Evolutionary conservation across 2,888 invertebrate genomes (phyloP).

Genomic region (Carabus problematicus): DNA sequence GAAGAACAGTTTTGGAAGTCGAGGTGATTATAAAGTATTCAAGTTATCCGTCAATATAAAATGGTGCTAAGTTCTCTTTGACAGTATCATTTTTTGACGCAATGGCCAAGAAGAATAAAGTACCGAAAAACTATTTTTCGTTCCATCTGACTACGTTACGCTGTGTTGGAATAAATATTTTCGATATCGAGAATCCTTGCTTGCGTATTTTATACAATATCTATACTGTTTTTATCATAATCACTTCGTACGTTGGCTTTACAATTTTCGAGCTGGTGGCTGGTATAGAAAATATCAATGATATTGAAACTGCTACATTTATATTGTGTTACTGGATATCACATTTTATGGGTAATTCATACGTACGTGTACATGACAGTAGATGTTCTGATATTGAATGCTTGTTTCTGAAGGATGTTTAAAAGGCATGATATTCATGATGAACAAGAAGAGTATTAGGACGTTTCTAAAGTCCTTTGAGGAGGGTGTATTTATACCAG

Average conservation of each 20-base stretch:
- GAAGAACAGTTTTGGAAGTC: neutral
- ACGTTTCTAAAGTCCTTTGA: slow-evolving; percentile 30
- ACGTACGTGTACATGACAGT: neutral
- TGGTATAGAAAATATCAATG: slow-evolving; percentile 2
- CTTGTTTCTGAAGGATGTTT: slow-evolving; percentile 27
- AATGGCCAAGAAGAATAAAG: slow-evolving; percentile 7
- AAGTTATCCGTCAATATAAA: slow-evolving; percentile 9
- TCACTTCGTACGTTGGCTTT: slow-evolving; percentile 22
- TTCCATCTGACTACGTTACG: slow-evolving; percentile 26
- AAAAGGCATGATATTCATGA: slow-evolving; percentile 23
- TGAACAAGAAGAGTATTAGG: slow-evolving; percentile 24
- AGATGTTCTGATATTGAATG: neutral
- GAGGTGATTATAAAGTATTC: slow-evolving; percentile 16
- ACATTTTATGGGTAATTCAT: slow-evolving; percentile 32
- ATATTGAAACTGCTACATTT: slow-evolving; percentile 22
- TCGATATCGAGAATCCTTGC: slow-evolving; percentile 33
- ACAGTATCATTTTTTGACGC: neutral
- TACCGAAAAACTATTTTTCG: slow-evolving; percentile 34
- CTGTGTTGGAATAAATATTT: slow-evolving; percentile 31
- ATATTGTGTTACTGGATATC: slow-evolving; percentile 23
- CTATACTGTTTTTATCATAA: slow-evolving; percentile 10
- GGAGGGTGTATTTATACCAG: slow-evolving; percentile 32
- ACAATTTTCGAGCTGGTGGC: slow-evolving; percentile 15
- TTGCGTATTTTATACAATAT: slow-evolving; percentile 23
- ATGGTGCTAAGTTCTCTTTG: neutral